A percentile compares a stretch with the other conserved stretches of the same genome.
These are phyloP conservation scores for Chaetodon trifasciatus DNA, from an alignment of 2,797 vertebrate species.

Conservation along the genomic window DNA sequence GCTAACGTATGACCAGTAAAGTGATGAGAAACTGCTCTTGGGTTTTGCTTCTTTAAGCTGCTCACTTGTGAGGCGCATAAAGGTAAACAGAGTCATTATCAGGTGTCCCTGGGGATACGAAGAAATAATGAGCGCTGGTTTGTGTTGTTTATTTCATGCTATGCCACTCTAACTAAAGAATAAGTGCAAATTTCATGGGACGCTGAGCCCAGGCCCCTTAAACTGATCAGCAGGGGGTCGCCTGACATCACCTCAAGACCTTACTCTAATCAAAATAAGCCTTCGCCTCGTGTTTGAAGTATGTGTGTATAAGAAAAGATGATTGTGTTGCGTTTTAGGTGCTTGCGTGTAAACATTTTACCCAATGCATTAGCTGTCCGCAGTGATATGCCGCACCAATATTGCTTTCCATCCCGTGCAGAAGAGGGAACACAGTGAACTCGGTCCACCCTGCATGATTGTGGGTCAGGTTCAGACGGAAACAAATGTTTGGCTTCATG, in stretches of 20 bases:
- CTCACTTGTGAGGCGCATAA: slow-evolving; percentile 16
- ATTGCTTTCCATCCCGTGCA: slow-evolving; percentile 12
- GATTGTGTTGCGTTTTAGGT: neutral
- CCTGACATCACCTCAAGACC: slow-evolving; percentile 33
- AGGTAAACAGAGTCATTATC: slow-evolving; percentile 41
- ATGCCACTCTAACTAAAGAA: slow-evolving; percentile 21
- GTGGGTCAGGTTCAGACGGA: slow-evolving; percentile 66
- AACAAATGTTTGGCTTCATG: slow-evolving; percentile 63
- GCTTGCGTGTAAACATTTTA: neutral
- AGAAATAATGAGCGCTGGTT: slow-evolving; percentile 30
- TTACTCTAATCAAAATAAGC: slow-evolving; percentile 43
- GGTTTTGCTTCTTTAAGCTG: slow-evolving; percentile 31
- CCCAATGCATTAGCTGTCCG: neutral
- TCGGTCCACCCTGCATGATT: slow-evolving; percentile 58
- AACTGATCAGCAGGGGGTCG: slow-evolving; percentile 15
- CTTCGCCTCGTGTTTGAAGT: slow-evolving; percentile 31
- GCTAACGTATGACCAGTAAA: slow-evolving; percentile 46
- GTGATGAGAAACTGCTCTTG: slow-evolving; percentile 31
- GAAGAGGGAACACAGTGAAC: slow-evolving; percentile 55
- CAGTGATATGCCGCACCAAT: slow-evolving; percentile 4
- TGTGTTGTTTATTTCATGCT: slow-evolving; percentile 39
- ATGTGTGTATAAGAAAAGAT: neutral
- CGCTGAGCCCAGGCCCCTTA: neutral
- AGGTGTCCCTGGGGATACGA: slow-evolving; percentile 12
- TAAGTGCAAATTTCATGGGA: slow-evolving; percentile 41